Evolutionary conservation across 2,113 vertebrate species (phyloP), one percentile per base, ranked within the genome.

Genomic region (Etia nguti): DNA sequence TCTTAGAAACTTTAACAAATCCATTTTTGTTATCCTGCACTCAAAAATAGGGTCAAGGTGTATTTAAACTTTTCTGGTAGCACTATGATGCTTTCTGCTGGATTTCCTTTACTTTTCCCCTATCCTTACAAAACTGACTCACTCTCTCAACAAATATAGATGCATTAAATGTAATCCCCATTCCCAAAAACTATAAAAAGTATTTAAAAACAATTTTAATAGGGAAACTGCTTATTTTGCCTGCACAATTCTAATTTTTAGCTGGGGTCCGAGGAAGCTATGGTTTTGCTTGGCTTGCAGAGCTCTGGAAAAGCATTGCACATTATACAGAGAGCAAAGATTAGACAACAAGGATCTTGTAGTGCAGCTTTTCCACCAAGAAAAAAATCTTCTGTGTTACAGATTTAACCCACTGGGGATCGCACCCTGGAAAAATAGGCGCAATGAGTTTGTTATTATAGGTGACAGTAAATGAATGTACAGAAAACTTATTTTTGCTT

Each of bases 391-490:
- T 87, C 29, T 83, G 81, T 83, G 77, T 48, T 54, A 18, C 54
- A 57, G 80, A 85, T 56, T 85, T 62, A 82, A 80, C 48, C 62
- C 59, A 70, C 65, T 88, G 81, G 80, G 83, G 87, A 80, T 31
- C 86, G 34, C 60, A 73, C 65, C 70, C 38, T 55, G 83, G 86
- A 91, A 92, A 93, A 88, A 79, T 83, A 68, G 65, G 36, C 81
- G 88, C 79, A 80, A 80, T 87, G 68, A 80, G 55, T 10, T 52
- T 80, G 80, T 77, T 85, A 93, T 93, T 90, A 89, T 11, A 83
- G 22, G 34, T 52, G 86, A 89, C 50, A 86, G 87, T 36, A 81
- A 87, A 81, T 60, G 18, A 46, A 79, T 38, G 52, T 31, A 31
- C 24, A 77, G 43, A 77, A 50, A 50, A 31, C 26, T 1, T 34